Conservation (phyloP, 2,888 invertebrate species). For the Heliconius charithonia region DNA sequence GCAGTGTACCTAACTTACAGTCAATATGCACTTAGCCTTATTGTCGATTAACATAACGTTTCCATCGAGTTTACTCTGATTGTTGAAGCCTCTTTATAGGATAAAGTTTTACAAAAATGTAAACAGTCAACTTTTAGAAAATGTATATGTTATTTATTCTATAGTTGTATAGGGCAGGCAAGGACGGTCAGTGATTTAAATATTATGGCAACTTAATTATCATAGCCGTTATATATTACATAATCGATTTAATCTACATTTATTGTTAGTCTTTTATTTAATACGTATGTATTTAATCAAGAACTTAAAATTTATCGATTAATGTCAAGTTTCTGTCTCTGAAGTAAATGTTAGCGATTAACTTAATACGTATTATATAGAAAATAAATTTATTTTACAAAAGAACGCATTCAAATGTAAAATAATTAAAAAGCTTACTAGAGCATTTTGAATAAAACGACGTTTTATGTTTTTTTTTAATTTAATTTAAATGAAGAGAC, state of each 20-base stretch:
- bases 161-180: neutral
- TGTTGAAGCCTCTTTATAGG: neutral
- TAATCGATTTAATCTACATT: neutral
- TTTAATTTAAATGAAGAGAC: no score
- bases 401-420: neutral
- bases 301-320: neutral
- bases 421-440: neutral
- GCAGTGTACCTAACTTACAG: neutral
- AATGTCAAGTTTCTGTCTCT: neutral
- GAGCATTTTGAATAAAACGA: neutral
- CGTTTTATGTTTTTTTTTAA: no score
- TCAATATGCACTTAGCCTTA: neutral
- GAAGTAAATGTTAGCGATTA: neutral
- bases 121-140: neutral
- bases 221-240: conserved; percentile 11
- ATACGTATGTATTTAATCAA: neutral
- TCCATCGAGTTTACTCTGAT: neutral
- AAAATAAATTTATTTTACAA: neutral
- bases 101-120: neutral
- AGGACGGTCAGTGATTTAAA: neutral
- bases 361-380: neutral
- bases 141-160: neutral
- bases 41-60: neutral
- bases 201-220: conserved; percentile 1
- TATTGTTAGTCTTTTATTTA: neutral